Base-by-base conservation (phyloP, 1,140 invertebrate genomes). In the Drosophila asahinai region DNA sequence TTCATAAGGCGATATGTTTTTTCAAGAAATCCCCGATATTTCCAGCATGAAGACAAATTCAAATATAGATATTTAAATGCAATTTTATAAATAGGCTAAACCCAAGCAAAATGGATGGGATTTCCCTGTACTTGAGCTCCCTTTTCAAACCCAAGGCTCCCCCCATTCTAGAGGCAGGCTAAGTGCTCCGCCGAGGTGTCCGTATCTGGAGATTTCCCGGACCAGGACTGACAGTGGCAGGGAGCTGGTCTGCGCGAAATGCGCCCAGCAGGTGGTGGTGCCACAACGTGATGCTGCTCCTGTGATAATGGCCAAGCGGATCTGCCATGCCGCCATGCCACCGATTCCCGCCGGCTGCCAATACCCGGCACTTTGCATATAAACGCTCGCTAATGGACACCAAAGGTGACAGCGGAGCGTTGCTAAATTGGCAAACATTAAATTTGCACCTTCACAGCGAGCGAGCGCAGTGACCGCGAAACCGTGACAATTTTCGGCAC, bases 351-450 rank as follows among this genome's bases (percentile, higher is more conserved):
- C 64, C 77, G 66, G 43, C 67, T 64, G 52, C 86, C 79, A 84
- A 77, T 77, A 60, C 77, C 72, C 76, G 64, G 79, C 86, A 91
- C 82, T 90, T 91, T 90, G 86, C 86, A 90, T 90, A 90, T 86
- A 91, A 90, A 91, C 86, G 86, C 81, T 83, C 86, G 67, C 86
- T 90, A 90, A 90, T 90, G 86, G 86, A 90, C 86, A 90, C 86
- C 86, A 86, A 91, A 91, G 86, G 86, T 90, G 86, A 90, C 86
- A 90, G 86, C 79, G 79, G 75, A 81, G 76, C 72, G 55, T 70
- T 86, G 81, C 86, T 90, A 90, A 90, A 90, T 90, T 90, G 86
- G 81, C 86, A 90, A 90, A 90, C 86, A 90, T 86, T 90, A 90
- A 90, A 90, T 89, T 89, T 89, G 86, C 84, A 90, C 84, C 84